phyloP scores from a whole-genome alignment of 2,113 vertebrate species.

The Protobothrops mucrosquamatus region DNA sequence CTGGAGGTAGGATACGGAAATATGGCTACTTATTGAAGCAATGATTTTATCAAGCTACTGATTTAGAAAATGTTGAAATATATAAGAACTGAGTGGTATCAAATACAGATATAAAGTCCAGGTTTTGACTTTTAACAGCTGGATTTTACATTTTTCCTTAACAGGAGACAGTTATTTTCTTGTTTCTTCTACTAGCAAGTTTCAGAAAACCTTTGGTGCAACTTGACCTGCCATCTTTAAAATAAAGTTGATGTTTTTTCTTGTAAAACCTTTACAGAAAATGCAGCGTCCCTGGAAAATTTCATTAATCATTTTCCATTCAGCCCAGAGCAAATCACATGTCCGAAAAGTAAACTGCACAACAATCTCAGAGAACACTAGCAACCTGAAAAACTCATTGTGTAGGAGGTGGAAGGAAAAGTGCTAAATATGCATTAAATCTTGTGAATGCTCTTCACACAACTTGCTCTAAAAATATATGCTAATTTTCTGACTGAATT shows the following conservation, averaged over 20 bases:
- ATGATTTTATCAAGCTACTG: background rate
- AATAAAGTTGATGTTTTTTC: background rate
- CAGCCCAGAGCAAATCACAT: rapidly evolving
- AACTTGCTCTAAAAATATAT: slow-evolving; percentile 47
- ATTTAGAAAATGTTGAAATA: background rate
- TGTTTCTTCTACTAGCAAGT: background rate
- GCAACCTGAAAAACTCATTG: slow-evolving; percentile 20
- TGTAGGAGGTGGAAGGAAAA: slow-evolving; percentile 64
- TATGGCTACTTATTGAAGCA: background rate
- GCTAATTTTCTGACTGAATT: slow-evolving; percentile 26
- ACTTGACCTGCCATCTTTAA: background rate
- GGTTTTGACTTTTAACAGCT: background rate
- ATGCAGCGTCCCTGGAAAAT: background rate
- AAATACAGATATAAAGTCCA: background rate
- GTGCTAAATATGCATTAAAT: slow-evolving; percentile 59
- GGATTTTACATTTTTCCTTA: background rate
- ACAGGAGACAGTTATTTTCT: background rate
- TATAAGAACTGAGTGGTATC: background rate
- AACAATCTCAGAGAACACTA: slow-evolving; percentile 29
- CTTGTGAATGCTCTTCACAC: slow-evolving; percentile 56
- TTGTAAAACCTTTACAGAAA: background rate
- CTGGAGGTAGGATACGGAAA: background rate
- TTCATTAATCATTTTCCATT: background rate
- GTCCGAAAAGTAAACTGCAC: background rate
- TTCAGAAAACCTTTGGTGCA: background rate